phyloP scores from a whole-genome alignment of 2,888 invertebrate genomes.

The Cremastobaeus sp. region DNA sequence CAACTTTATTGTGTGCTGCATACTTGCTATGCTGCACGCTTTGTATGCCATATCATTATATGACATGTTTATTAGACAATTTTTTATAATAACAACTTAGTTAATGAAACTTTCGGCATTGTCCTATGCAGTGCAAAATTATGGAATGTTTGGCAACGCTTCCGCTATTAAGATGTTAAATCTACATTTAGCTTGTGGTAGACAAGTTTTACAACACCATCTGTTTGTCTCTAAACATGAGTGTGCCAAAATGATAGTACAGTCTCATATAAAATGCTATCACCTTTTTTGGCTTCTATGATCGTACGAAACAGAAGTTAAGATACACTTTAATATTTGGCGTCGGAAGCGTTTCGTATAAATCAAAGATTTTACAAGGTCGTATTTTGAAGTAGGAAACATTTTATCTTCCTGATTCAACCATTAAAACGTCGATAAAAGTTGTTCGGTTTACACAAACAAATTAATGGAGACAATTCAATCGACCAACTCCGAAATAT shows the following conservation, averaged over 20 bases:
- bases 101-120: conserved; percentile 5
- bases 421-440: too few relatives aligned
- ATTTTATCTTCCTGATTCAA: too few relatives aligned
- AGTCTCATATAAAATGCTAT: conserved; percentile 6
- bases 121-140: not conserved
- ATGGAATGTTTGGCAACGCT: conserved; percentile 19
- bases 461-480: too few relatives aligned
- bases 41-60: too few relatives aligned
- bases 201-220: conserved; percentile 23
- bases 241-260: conserved; percentile 12
- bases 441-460: too few relatives aligned
- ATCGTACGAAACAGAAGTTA: not conserved
- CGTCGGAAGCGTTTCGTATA: conserved; percentile 24
- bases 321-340: conserved; percentile 3
- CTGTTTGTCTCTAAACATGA: conserved; percentile 16
- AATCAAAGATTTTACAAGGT: too few relatives aligned
- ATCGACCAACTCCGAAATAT: too few relatives aligned
- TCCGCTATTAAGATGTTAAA: conserved; percentile 14
- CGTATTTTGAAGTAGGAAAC: too few relatives aligned
- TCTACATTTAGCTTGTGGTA: conserved; percentile 14
- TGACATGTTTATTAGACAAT: too few relatives aligned
- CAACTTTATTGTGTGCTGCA: too few relatives aligned
- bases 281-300: conserved; percentile 7
- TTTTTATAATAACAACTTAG: too few relatives aligned
- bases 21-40: too few relatives aligned